These are phyloP conservation scores for Drosophila pseudoobscura DNA, from an alignment of 1,140 invertebrate genomes.

Conservation along the genomic window DNA sequence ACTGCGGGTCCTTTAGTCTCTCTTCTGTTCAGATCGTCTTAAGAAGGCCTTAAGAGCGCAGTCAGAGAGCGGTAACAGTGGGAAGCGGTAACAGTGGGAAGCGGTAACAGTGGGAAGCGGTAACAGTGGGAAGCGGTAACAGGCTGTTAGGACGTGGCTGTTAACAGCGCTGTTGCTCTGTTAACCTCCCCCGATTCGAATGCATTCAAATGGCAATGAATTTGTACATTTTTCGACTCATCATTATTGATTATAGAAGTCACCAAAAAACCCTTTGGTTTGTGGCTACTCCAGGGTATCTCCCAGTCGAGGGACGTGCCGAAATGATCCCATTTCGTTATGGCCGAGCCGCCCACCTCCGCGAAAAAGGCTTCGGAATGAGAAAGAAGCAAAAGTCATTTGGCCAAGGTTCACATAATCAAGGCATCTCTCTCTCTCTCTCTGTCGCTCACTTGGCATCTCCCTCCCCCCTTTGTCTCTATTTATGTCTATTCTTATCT, in stretches of 20 bases:
- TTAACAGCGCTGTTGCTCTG: too few relatives aligned
- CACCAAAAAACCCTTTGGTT: too few relatives aligned
- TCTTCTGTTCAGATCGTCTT: too few relatives aligned
- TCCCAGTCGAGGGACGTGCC: neutral
- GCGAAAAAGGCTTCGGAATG: slow-evolving; percentile 28
- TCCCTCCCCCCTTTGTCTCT: slow-evolving; percentile 1
- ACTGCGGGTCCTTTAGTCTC: too few relatives aligned
- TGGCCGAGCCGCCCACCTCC: slow-evolving; percentile 7
- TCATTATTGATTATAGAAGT: too few relatives aligned
- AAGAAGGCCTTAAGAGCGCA: too few relatives aligned
- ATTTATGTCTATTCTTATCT: neutral
- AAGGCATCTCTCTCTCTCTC: slow-evolving; percentile 17
- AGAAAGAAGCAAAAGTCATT: slow-evolving; percentile 35
- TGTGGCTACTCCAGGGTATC: neutral
- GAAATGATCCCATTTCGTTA: slow-evolving; percentile 31
- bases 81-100: too few relatives aligned
- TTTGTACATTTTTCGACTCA: neutral
- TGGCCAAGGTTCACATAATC: slow-evolving; percentile 41
- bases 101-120: too few relatives aligned
- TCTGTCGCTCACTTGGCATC: neutral
- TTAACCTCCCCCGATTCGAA: too few relatives aligned
- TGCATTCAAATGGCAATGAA: neutral
- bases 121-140: too few relatives aligned
- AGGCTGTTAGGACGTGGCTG: too few relatives aligned
- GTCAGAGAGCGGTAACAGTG: too few relatives aligned